These are phyloP conservation scores for Synergus itoensis DNA, from an alignment of 2,888 invertebrate genomes.

Conservation along the genomic window DNA sequence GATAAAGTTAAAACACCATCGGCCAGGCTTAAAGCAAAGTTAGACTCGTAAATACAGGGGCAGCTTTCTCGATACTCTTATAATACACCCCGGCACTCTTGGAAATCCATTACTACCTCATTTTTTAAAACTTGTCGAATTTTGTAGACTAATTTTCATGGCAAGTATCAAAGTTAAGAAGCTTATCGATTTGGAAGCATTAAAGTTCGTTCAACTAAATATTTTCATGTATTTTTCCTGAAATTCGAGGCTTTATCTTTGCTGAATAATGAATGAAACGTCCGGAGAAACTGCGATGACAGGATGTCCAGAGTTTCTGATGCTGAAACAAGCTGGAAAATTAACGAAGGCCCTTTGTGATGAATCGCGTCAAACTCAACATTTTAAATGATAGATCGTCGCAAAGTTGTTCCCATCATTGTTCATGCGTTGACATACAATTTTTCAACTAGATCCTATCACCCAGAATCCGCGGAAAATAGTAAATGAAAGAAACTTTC, in stretches of 20 bases:
- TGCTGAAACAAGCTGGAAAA: constrained; percentile 70
- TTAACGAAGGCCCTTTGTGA: constrained; percentile 71
- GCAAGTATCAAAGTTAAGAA: too few species aligned
- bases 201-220: too few species aligned
- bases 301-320: constrained; percentile 62
- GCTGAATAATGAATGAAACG: constrained; percentile 71
- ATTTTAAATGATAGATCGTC: constrained; percentile 72
- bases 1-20: constrained; percentile 73
- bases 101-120: background rate
- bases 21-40: constrained; percentile 69
- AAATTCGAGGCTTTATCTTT: background rate
- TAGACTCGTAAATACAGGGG: constrained; percentile 69
- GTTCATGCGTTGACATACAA: constrained; percentile 42
- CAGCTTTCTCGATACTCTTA: constrained; percentile 48
- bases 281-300: constrained; percentile 45
- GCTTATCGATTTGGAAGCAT: too few species aligned
- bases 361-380: constrained; percentile 70
- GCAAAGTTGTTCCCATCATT: constrained; percentile 47
- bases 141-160: too few species aligned
- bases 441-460: background rate
- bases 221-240: background rate
- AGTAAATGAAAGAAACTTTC: background rate
- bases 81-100: background rate
- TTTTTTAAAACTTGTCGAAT: background rate
- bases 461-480: background rate